Percentiles rank a stretch among this genome's conserved stretches.
Evolutionary conservation across 2,113 vertebrate genomes (phyloP).

Genomic region (Natator depressus): DNA sequence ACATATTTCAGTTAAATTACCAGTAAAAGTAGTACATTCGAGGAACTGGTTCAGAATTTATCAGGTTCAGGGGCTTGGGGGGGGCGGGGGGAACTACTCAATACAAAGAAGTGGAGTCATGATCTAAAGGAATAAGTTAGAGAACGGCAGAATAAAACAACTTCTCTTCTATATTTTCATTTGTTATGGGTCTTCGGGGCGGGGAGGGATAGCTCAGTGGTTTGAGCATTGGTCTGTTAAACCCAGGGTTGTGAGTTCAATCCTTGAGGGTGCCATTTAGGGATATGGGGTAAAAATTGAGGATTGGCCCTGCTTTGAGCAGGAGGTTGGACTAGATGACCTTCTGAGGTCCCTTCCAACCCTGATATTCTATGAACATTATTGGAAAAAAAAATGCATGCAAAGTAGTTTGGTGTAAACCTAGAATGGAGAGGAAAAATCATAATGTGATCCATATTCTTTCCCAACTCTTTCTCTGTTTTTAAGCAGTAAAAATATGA

Average conservation of each 20-base stretch:
- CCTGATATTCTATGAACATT: too few species aligned
- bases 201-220: too few species aligned
- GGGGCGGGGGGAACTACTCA: not conserved
- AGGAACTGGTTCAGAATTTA: not conserved
- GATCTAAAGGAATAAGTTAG: not conserved
- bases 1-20: not conserved
- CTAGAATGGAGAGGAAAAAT: not conserved
- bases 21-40: not conserved
- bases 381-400: not conserved
- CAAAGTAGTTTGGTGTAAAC: not conserved
- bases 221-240: too few species aligned
- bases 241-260: too few species aligned
- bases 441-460: not conserved
- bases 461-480: fast-evolving
- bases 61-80: not conserved
- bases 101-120: not conserved
- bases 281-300: too few species aligned
- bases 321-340: too few species aligned
- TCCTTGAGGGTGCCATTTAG: too few species aligned
- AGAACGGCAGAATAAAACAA: not conserved
- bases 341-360: too few species aligned
- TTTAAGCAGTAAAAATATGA: fast-evolving
- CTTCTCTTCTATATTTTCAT: not conserved
- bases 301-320: too few species aligned
- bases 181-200: not conserved